Percentiles rank a stretch among this genome's conserved stretches.
phyloP scores from a whole-genome alignment of 2,888 invertebrate genomes.

The Ophioninae sp. region DNA sequence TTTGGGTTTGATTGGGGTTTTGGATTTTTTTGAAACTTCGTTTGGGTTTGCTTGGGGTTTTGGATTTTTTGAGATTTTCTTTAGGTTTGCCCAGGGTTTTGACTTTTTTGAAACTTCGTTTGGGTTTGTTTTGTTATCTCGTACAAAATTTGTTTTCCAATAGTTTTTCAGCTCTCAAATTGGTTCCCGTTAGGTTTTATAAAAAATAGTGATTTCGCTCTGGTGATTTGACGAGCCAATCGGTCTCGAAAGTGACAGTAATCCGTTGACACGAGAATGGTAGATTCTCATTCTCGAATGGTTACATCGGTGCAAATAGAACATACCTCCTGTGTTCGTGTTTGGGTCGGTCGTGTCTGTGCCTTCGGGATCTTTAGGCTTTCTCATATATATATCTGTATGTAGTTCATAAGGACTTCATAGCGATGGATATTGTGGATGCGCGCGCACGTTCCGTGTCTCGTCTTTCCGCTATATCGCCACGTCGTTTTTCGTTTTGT shows the following conservation, averaged over 20 bases:
- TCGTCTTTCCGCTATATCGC: constrained; percentile 34
- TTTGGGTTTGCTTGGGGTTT: not conserved
- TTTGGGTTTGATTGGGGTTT: too few species aligned
- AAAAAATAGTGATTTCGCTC: too few species aligned
- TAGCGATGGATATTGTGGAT: constrained; percentile 42
- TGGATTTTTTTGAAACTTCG: not conserved
- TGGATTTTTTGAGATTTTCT: not conserved
- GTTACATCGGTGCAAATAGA: not conserved
- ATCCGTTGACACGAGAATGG: not conserved
- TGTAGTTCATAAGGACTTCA: constrained; percentile 42
- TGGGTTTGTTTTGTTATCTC: too few species aligned
- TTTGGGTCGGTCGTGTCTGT: not conserved
- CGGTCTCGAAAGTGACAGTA: not conserved
- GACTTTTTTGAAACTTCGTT: too few species aligned
- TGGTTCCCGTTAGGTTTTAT: too few species aligned
- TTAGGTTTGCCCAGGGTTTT: not conserved
- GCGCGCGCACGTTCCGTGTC: constrained; percentile 29
- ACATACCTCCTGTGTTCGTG: constrained; percentile 11
- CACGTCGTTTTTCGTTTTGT: constrained; percentile 2
- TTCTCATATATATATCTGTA: not conserved
- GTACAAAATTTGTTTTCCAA: too few species aligned
- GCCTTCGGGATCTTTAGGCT: constrained; percentile 23
- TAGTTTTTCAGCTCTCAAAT: too few species aligned
- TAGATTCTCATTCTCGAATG: not conserved
- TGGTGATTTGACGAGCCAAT: too few species aligned